phyloP scores from a whole-genome alignment of 2,797 vertebrate genomes.

The Florisuga fusca region DNA sequence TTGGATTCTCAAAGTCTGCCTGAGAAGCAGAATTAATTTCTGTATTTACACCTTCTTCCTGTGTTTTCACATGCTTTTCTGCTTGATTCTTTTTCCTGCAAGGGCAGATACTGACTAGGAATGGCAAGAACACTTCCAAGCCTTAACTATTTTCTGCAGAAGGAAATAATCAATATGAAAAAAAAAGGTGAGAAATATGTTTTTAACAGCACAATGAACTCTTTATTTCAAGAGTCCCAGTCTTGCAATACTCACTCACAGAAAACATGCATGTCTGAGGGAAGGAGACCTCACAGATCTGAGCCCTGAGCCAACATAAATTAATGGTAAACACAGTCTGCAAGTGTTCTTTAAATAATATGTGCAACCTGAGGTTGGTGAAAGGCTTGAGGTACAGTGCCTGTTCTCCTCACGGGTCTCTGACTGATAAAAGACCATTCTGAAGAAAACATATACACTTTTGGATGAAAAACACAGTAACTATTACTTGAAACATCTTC shows the following conservation, averaged over 20 bases:
- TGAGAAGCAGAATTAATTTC: background rate
- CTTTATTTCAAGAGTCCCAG: background rate
- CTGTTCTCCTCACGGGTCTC: background rate
- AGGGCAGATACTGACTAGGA: background rate
- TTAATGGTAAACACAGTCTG: background rate
- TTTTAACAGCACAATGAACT: background rate
- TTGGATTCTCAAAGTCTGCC: background rate
- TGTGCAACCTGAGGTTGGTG: background rate
- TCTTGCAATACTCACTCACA: background rate
- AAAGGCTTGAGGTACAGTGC: background rate
- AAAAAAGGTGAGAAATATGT: background rate
- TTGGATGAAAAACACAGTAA: background rate
- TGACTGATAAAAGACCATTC: background rate
- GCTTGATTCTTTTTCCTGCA: background rate
- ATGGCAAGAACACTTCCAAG: background rate
- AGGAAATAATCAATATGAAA: background rate
- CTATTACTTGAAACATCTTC: background rate
- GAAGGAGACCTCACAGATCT: background rate
- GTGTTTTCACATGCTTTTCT: background rate
- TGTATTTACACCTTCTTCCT: background rate
- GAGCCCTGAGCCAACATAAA: background rate
- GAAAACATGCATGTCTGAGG: background rate
- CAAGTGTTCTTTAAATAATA: background rate
- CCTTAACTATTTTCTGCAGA: background rate
- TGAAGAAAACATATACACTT: background rate